Evolutionary conservation across 2,113 vertebrate species (phyloP), one percentile per base, ranked within the genome.

Genomic region (Ceuthmochares aereus): DNA sequence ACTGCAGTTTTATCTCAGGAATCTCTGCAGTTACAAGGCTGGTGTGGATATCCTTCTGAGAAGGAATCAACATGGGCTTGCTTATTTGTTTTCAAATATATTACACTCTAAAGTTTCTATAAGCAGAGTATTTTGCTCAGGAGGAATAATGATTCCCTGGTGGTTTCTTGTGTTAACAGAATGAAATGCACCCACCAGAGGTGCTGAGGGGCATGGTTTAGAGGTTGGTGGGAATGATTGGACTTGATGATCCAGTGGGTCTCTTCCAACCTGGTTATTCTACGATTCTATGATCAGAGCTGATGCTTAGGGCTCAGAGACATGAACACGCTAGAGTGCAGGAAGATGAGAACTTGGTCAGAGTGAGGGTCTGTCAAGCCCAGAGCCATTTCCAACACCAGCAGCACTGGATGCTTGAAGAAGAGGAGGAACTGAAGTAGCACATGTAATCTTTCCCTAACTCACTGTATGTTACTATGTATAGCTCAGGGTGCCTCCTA

Each of bases 271-370:
- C n/a, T n/a, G n/a, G n/a, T n/a, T n/a, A n/a, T n/a, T n/a, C n/a
- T n/a, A n/a, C n/a, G n/a, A n/a, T n/a, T n/a, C n/a, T n/a, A n/a
- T n/a, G n/a, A 45, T 36, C 36, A 49, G 49, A 84, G 58, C 54
- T 69, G 54, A 12, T 76, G 40, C 63, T 40, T 47, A 32, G 25
- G n/a, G 40, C 43, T 93, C 58, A 68, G 52, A 26, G 59, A 74
- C 1, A 0, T 0, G 0, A 54, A 4, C 8, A 27, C 62, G 5
- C 11, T 90, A 67, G 51, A 12, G 11, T 4, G 30, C 54, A 74
- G 79, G 34, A 43, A 79, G 30, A 25, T n/a, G 29, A 76, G 45
- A 83, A 29, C 10, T 20, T 14, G 12, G 8, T 83, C 82, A 94
- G 30, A n/a, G 5, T 0, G 0, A 60, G 45, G 40, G 22, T 58